Conservation (phyloP, 2,113 vertebrate species). For the Dasyurus viverrinus region DNA sequence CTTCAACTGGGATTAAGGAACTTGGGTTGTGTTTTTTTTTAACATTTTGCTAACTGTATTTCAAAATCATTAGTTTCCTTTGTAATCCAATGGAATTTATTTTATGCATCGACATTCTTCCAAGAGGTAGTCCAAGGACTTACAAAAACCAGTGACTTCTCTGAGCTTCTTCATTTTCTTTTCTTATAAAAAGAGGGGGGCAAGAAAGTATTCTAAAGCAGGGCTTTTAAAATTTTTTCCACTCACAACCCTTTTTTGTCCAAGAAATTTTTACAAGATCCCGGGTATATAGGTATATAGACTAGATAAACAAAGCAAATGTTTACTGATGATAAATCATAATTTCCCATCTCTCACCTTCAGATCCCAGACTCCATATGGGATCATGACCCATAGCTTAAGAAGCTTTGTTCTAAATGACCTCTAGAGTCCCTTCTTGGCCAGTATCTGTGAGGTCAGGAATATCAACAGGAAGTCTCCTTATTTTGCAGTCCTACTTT, state of each 20-base stretch:
- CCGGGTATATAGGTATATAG: too few relatives aligned
- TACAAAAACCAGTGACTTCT: background rate
- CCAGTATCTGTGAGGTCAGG: too few relatives aligned
- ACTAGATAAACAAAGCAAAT: too few relatives aligned
- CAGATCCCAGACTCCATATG: too few relatives aligned
- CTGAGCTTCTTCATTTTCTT: background rate
- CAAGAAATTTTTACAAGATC: too few relatives aligned
- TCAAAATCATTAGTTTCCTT: background rate
- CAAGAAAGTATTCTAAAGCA: background rate
- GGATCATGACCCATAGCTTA: too few relatives aligned
- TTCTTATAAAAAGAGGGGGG: background rate
- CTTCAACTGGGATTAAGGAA: background rate
- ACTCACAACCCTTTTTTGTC: too few relatives aligned
- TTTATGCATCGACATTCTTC: background rate
- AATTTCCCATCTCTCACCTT: too few relatives aligned
- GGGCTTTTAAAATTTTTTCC: too few relatives aligned
- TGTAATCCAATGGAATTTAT: background rate
- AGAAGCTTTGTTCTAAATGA: background rate
- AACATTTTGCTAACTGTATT: background rate
- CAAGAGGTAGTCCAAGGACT: background rate
- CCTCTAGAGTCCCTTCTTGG: background rate
- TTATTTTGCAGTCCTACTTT: background rate
- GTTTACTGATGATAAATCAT: too few relatives aligned
- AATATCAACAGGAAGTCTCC: background rate
- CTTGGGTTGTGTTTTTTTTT: background rate